phyloP scores from a whole-genome alignment of 2,888 invertebrate genomes.

The Protophormia terraenovae region DNA sequence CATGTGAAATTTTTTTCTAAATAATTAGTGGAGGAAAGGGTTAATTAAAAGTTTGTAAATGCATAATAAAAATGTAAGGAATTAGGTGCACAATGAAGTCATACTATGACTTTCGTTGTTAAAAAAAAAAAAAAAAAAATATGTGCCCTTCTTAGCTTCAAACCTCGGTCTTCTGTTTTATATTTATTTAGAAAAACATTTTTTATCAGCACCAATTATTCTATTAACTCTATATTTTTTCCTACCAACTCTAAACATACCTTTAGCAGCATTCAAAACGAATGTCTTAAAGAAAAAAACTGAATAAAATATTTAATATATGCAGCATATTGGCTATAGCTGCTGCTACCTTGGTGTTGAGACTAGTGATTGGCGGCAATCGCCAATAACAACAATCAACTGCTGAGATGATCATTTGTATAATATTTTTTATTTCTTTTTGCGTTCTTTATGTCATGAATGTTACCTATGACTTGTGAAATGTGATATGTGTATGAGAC shows the following conservation, averaged over 20 bases:
- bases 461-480: slow-evolving; percentile 65
- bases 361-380: slow-evolving; percentile 64
- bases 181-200: background rate
- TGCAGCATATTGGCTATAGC: slow-evolving; percentile 33
- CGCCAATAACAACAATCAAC: slow-evolving; percentile 64
- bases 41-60: too few species aligned
- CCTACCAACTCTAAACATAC: slow-evolving; percentile 13
- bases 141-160: too few species aligned
- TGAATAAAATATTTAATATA: slow-evolving; percentile 46
- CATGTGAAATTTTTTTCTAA: background rate
- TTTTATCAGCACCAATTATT: background rate
- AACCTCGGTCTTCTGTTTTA: too few species aligned
- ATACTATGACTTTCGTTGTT: too few species aligned
- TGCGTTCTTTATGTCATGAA: slow-evolving; percentile 62
- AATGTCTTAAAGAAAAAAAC: slow-evolving; percentile 33
- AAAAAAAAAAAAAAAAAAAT: too few species aligned
- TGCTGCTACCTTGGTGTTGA: slow-evolving; percentile 39
- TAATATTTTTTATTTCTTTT: slow-evolving; percentile 42
- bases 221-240: background rate
- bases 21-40: too few species aligned
- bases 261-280: slow-evolving; percentile 27
- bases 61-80: too few species aligned
- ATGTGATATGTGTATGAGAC: slow-evolving; percentile 60
- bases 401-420: slow-evolving; percentile 63
- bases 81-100: too few species aligned